These are phyloP conservation scores for Geophilus truncorum DNA, from an alignment of 2,888 invertebrate genomes.

Conservation along the genomic window DNA sequence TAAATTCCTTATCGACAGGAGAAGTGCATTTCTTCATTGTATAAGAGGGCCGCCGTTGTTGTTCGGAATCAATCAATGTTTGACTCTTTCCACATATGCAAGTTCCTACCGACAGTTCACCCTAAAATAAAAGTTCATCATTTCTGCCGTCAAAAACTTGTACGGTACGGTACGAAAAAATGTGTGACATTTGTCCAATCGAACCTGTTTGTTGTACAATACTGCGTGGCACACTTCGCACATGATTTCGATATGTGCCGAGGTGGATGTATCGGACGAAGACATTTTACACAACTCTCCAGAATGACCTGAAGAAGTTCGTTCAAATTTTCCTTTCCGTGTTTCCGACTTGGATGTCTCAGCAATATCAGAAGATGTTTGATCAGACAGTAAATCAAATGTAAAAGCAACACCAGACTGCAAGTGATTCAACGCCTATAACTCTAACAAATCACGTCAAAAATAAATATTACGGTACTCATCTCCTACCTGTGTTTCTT, in stretches of 20 bases:
- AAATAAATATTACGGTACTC: no score
- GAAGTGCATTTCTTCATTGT: slow-evolving; percentile 37
- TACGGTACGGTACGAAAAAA: no score
- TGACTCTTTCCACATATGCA: slow-evolving; percentile 29
- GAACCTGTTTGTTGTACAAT: slow-evolving; percentile 31
- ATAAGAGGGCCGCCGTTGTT: background rate
- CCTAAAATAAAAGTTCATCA: background rate
- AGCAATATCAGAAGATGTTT: background rate
- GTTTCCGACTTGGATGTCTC: slow-evolving; percentile 5
- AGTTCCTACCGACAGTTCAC: background rate
- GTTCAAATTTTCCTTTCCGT: slow-evolving; percentile 13
- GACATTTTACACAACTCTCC: slow-evolving; percentile 34
- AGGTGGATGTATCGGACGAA: slow-evolving; percentile 34
- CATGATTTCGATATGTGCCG: slow-evolving; percentile 32
- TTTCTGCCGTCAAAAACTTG: no score
- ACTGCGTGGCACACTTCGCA: slow-evolving; percentile 33
- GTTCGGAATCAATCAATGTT: background rate
- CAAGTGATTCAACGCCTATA: no score
- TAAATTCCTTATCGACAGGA: slow-evolving; percentile 72
- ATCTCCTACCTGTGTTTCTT: background rate
- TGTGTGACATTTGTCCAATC: no score
- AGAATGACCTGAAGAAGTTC: slow-evolving; percentile 32
- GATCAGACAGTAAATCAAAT: background rate
- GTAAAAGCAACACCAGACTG: slow-evolving; percentile 14
- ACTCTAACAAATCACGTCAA: no score